Base-by-base conservation (phyloP, 2,113 vertebrate species). In the Zosterops lateralis region DNA sequence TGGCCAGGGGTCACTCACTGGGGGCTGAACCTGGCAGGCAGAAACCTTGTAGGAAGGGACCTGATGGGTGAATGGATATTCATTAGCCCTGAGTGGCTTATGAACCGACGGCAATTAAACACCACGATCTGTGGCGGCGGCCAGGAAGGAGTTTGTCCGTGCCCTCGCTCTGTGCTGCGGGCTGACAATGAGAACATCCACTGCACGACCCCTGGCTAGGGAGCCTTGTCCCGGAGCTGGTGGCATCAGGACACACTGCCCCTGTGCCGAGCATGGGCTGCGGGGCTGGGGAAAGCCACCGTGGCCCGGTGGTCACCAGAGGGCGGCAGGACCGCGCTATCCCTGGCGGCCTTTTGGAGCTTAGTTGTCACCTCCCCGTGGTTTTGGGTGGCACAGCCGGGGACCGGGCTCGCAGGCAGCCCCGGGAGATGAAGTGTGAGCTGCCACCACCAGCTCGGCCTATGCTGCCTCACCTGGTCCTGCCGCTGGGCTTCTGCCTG, bases 371-470 rank as follows among this genome's bases (percentile, higher is more conserved):
- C 26, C 22, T 7, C 22, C 14, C 4, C 7, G 12, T 6, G 44
- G 1, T 9, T 19, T 14, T 1, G 18, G 32, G 64, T 3, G 12
- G 32, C 3, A 0, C 36, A 15, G 38, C 9, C 15, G 3, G 6
- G 2, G 32, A 31, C 17, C 7, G 13, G 34, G 29, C 34, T 58
- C 10, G 7, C 31, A 7, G 36, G 68, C 31, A 70, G 32, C 53
- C 50, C 6, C 5, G 1, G 25, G 58, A 67, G 47, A 38, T 2
- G 74, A n/a, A 15, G 3, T 12, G 26, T 7, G 53, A 48, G 24
- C 13, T 4, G 3, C 10, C 12, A 3, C 8, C 14, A 22, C 19
- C 42, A 22, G 17, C 82, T 29, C 31, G 5, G 34, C 12, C 31
- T 42, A 2, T 14, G 44, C 51, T 32, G 45, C 29, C 48, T 8